Evolutionary conservation across 2,113 vertebrate species (phyloP), one percentile per base, ranked within the genome.

Genomic region (Symphodus melops): DNA sequence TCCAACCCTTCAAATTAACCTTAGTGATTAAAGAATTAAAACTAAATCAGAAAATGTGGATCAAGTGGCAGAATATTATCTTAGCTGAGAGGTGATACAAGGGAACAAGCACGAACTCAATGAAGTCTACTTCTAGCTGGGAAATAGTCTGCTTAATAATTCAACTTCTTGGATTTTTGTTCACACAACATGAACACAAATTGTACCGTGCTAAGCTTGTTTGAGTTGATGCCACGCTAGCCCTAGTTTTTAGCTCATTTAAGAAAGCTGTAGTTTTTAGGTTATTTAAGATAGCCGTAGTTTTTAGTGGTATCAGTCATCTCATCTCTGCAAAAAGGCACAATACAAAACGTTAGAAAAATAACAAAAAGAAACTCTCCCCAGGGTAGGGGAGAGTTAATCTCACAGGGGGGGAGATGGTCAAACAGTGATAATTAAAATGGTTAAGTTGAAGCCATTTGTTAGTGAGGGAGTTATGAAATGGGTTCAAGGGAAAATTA

Each of bases 381-480:
- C 33, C 7, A 36, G 7, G 13, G 4, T 16, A n/a, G 44, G 52
- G 16, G 28, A 20, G 48, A 37, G 65, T 49, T 66, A 82, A 48
- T 77, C n/a, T 53, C 58, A 81, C 60, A 25, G 19, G 57, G n/a
- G 61, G 23, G 39, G 46, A 46, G 13, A 5, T 25, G 33, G 23
- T 55, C 51, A 19, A 57, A 57, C 44, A 52, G 62, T 68, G 68
- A 46, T 42, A 17, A 42, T 8, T 21, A 23, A 33, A 49, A 72
- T 41, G 13, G 7, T 19, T 19, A 57, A 36, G 59, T 52, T 57
- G 53, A 68, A 80, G 75, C 58, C 57, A 53, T 28, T 63, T 55
- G 85, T 89, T 87, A 89, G 83, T 87, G 53, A 52, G 53, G 59
- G 71, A 51, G 70, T 76, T 77, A 63, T 59, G 42, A 10, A 39